Conservation (phyloP, 2,797 vertebrate species). For the Allochrocebus solatus region DNA sequence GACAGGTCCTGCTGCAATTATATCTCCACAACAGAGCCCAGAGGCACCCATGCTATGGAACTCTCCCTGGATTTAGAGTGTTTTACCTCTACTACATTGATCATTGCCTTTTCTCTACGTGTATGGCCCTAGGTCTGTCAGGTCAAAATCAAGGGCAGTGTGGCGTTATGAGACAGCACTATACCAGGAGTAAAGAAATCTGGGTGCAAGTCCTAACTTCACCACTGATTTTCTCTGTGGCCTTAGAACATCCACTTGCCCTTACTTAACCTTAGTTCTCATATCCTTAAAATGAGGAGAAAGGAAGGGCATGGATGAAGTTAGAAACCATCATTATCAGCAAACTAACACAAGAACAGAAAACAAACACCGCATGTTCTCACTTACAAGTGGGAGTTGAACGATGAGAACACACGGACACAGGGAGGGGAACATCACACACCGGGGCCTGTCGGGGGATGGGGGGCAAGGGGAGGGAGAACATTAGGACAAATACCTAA, state of each 20-base stretch:
- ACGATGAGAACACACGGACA: not conserved
- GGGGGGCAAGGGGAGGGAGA: not conserved
- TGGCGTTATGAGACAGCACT: rapidly evolving
- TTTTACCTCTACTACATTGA: not conserved
- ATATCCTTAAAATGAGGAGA: not conserved
- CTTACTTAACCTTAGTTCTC: not conserved
- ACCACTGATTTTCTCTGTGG: not conserved
- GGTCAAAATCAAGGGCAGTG: not conserved
- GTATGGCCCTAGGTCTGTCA: not conserved
- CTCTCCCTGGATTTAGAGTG: not conserved
- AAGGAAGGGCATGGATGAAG: not conserved
- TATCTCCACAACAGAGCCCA: not conserved
- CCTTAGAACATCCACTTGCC: not conserved
- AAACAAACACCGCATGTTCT: not conserved
- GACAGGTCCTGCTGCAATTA: not conserved
- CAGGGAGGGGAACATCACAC: not conserved
- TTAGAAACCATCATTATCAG: not conserved
- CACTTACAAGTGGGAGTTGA: not conserved
- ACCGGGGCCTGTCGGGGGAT: not conserved
- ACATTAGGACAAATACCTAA: not conserved
- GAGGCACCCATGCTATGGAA: not conserved
- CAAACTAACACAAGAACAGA: not conserved
- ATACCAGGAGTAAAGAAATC: rapidly evolving
- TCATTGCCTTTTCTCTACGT: not conserved
- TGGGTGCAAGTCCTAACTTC: not conserved